Base-by-base conservation (phyloP, 2,797 vertebrate genomes). In the Steatocranus sp. region DNA sequence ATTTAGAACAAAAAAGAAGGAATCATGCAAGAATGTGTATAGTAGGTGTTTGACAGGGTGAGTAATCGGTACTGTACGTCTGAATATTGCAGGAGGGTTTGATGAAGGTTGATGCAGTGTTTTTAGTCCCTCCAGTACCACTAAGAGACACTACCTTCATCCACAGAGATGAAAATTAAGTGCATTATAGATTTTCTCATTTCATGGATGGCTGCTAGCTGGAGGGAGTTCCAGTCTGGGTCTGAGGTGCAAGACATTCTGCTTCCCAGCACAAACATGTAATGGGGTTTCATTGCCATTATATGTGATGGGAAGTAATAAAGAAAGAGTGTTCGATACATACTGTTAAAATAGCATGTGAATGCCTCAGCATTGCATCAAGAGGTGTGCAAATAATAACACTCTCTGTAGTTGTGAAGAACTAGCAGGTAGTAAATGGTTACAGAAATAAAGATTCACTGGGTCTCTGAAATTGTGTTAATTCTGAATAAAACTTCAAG, bases 161-260 rank as follows among this genome's bases (percentile, higher is more conserved):
- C 91, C 93, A 90, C 89, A 91, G 89, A 94, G 90, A 92, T 86
- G 83, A 87, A 90, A 93, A 94, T 94, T 94, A 95, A 94, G 93
- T 93, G 88, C 90, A 90, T 93, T 95, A 95, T 95, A 94, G 94
- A 95, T 96, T 96, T 95, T 94, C 91, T 95, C 93, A 95, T 95
- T 95, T 96, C 94, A 95, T 93, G 94, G 94, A 92, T 95, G 95
- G 89, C 86, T 94, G 92, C 87, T 86, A 76, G 90, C 91, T 93
- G 87, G 76, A 86, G 86, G 85, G 87, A 79, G 86, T 85, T 92
- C 68, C 80, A 77, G 66, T 86, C 77, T 80, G 82, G 77, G 75
- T 83, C 81, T 58, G 58, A 85, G 89, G 87, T 83, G 75, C 68
- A 81, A 86, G 70, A 73, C 80, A 79, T 79, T 83, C 58, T 82